These are phyloP conservation scores for Rhaphigaster nebulosa DNA, from an alignment of 2,888 invertebrate genomes.

Conservation along the genomic window DNA sequence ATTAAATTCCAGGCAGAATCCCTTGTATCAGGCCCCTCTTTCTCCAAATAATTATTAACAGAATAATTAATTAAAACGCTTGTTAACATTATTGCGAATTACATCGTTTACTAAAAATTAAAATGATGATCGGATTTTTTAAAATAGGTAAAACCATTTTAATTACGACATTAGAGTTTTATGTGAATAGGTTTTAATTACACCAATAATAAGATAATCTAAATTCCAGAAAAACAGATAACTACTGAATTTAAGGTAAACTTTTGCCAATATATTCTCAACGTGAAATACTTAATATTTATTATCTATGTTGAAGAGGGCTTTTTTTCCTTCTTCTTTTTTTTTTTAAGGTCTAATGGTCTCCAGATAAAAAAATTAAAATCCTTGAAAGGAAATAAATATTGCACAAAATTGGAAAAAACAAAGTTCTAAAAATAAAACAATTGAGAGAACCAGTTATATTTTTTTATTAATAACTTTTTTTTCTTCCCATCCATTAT, in stretches of 20 bases:
- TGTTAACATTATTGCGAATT: background rate
- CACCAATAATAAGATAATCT: background rate
- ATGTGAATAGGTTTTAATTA: background rate
- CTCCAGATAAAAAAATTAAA: too few relatives aligned
- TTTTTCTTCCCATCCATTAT: too few relatives aligned
- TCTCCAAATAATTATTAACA: background rate
- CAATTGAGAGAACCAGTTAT: too few relatives aligned
- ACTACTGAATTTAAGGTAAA: background rate
- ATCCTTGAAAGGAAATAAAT: too few relatives aligned
- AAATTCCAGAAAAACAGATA: too few relatives aligned
- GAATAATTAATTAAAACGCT: conserved; percentile 1
- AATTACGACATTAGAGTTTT: background rate
- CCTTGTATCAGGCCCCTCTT: background rate
- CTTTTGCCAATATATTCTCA: background rate
- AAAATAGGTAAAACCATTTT: background rate
- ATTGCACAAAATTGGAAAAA: too few relatives aligned
- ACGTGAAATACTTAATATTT: background rate
- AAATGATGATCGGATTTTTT: background rate
- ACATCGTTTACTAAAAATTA: background rate
- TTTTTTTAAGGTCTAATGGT: too few relatives aligned
- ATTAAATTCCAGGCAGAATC: conserved; percentile 3
- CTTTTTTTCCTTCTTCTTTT: too few relatives aligned
- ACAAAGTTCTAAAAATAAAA: too few relatives aligned
- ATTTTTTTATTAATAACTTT: too few relatives aligned
- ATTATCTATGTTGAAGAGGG: too few relatives aligned